phyloP scores from a whole-genome alignment of 1,140 invertebrate genomes.

The Cydia fagiglandana region DNA sequence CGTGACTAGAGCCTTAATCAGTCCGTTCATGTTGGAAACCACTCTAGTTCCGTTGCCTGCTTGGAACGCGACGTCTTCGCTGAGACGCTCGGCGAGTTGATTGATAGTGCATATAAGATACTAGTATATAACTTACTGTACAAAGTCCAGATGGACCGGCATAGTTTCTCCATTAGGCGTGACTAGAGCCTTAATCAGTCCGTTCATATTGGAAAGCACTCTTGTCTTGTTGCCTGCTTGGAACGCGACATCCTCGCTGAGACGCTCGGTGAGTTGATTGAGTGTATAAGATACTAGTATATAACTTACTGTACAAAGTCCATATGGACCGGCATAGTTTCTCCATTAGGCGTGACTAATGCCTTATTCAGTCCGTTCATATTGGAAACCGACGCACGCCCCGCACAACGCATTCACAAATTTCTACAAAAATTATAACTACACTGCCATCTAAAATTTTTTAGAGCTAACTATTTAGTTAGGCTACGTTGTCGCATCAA shows the following conservation, averaged over 20 bases:
- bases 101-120: constrained; percentile 39
- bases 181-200: not conserved
- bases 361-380: not conserved
- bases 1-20: not conserved
- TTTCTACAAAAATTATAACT: too few relatives aligned
- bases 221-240: constrained; percentile 56
- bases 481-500: too few relatives aligned
- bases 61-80: constrained; percentile 52
- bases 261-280: constrained; percentile 52
- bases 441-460: too few relatives aligned
- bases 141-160: too few relatives aligned
- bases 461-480: too few relatives aligned
- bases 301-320: too few relatives aligned
- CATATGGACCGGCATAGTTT: too few relatives aligned
- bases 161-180: constrained; percentile 40
- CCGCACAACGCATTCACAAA: too few relatives aligned
- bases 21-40: constrained; percentile 37
- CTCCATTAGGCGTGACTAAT: constrained; percentile 39
- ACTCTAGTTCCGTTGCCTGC: constrained; percentile 55
- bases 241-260: constrained; percentile 56
- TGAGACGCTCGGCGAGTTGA: constrained; percentile 48
- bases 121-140: too few relatives aligned
- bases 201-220: constrained; percentile 40
- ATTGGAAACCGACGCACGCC: constrained; percentile 49
- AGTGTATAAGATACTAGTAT: constrained; percentile 15